Evolutionary conservation across 2,888 invertebrate species (phyloP).

Genomic region (Ichneumoninae sp.): DNA sequence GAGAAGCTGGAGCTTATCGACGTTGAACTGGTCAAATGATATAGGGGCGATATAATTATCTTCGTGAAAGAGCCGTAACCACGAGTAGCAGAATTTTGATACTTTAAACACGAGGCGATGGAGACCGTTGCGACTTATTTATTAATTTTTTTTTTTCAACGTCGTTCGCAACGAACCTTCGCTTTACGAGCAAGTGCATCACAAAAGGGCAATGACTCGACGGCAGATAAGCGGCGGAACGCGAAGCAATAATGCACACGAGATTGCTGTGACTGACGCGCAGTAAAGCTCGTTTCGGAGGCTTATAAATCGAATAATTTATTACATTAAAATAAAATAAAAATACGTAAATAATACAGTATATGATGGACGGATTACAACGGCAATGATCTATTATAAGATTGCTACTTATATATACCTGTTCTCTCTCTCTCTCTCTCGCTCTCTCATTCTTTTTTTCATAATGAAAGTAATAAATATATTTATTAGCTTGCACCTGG

Average conservation of each 20-base stretch:
- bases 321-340: constrained; percentile 53
- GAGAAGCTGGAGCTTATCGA: constrained; percentile 62
- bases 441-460: constrained; percentile 4
- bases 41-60: constrained; percentile 63
- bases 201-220: constrained; percentile 59
- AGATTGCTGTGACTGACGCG: not conserved
- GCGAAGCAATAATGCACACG: not conserved
- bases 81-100: constrained; percentile 43
- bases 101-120: constrained; percentile 31
- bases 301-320: constrained; percentile 62
- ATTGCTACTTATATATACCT: constrained; percentile 52
- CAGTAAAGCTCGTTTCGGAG: constrained; percentile 6
- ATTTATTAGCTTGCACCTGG: constrained; percentile 60
- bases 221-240: constrained; percentile 47
- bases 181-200: constrained; percentile 24
- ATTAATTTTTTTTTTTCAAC: constrained; percentile 7
- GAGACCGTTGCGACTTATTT: not conserved
- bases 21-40: constrained; percentile 71
- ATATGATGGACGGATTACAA: constrained; percentile 63
- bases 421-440: not conserved
- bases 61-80: constrained; percentile 12
- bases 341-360: constrained; percentile 27
- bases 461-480: constrained; percentile 57
- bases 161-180: constrained; percentile 31
- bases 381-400: constrained; percentile 45